Evolutionary conservation across 2,797 vertebrate genomes (phyloP), one percentile per base, ranked within the genome.

Genomic region (Monodelphis domestica): DNA sequence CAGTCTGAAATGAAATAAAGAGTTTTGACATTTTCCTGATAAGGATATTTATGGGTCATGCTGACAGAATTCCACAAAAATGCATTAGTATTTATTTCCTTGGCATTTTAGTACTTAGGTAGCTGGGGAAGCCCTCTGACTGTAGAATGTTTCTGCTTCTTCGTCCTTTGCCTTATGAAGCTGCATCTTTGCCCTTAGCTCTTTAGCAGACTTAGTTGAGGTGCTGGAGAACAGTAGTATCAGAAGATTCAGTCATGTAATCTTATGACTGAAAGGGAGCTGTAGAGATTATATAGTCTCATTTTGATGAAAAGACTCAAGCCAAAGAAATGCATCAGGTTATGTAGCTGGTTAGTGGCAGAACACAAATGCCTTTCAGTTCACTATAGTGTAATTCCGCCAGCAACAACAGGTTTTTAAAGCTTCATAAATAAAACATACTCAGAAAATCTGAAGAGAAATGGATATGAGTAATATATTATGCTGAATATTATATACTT

Each of bases 391-490:
- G 96, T 90, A 92, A 54, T 94, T 96, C 94, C 97, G 93, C 97
- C 59, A 97, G 95, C 94, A 94, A 97, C 91, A 97, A 95, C 91
- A 95, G 91, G 96, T 96, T 95, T 96, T 97, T 96, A 50, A 84
- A 26, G 10, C 70, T 84, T 50, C 21, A 50, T 45, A 50, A 50
- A 45, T 84, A 78, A 78, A 78, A 78, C 29, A 30, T 93, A 96
- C 17, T 96, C 95, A 90, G 94, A 93, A 95, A 95, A 91, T 91
- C 30, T 94, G 91, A 89, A 55, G 90, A 93, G 89, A 95, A 97
- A 96, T 97, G 95, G 93, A 97, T 95, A 91, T 93, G 95, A 95
- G 93, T 97, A 96, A 96, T 96, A 95, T 97, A 94, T 95, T 95
- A 63, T 95, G 95, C 95, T 90, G 78, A 96, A 96, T 96, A 94